Evolutionary conservation across 1,140 invertebrate species (phyloP).

Genomic region (Drosophila nikananu): DNA sequence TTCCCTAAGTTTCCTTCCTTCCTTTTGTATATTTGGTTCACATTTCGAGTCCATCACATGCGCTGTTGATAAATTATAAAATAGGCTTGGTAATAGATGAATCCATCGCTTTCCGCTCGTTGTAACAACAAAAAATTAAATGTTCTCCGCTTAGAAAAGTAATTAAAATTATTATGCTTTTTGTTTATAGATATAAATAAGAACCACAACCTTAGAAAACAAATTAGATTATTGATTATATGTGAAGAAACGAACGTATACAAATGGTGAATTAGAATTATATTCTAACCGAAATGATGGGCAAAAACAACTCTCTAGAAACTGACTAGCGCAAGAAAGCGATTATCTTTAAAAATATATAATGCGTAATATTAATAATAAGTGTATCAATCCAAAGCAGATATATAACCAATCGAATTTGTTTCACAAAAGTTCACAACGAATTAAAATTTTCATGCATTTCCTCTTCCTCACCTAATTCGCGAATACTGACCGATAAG

Average conservation of each 20-base stretch:
- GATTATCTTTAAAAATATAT: conserved; percentile 35
- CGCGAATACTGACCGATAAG: conserved; percentile 80
- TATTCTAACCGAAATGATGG: conserved; percentile 50
- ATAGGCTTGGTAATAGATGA: conserved; percentile 31
- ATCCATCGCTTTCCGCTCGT: conserved; percentile 48
- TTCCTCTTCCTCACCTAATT: conserved; percentile 71
- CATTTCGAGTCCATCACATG: conserved; percentile 77
- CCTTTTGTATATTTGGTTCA: conserved; percentile 29
- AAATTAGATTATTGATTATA: conserved; percentile 62
- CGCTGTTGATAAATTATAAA: conserved; percentile 82
- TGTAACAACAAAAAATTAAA: conserved; percentile 46
- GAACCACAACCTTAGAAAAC: conserved; percentile 82
- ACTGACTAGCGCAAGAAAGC: conserved; percentile 74
- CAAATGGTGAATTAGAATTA: conserved; percentile 26
- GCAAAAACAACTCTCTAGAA: conserved; percentile 59
- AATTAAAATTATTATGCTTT: conserved; percentile 65
- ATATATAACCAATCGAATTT: conserved; percentile 38
- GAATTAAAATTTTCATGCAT: conserved; percentile 44
- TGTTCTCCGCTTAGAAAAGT: conserved; percentile 68
- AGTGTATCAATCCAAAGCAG: conserved; percentile 38
- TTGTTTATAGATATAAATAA: conserved; percentile 71
- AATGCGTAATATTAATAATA: conserved; percentile 13
- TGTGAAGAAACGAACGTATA: conserved; percentile 41
- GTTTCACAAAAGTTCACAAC: conserved; percentile 45
- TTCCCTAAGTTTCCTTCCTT: conserved; percentile 15